A percentile compares a stretch with the other conserved stretches of the same genome.
These are phyloP conservation scores for Leptinotarsa lineolata DNA, from an alignment of 1,140 invertebrate species.

Conservation along the genomic window DNA sequence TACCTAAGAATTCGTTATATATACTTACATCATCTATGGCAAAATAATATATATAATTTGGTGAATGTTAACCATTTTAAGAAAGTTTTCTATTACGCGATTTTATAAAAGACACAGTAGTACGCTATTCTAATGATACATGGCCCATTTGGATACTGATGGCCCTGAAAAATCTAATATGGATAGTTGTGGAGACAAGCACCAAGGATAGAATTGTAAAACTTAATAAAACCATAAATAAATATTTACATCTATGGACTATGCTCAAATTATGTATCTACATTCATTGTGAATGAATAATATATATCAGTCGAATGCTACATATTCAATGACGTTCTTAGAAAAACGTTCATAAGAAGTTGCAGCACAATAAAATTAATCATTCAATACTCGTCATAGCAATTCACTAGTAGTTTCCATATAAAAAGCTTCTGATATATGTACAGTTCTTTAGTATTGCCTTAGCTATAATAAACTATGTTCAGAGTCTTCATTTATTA, in stretches of 20 bases:
- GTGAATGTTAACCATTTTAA: slow-evolving; percentile 25
- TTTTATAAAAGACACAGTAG: slow-evolving; percentile 21
- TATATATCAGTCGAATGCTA: slow-evolving; percentile 42
- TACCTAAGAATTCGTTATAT: slow-evolving; percentile 39
- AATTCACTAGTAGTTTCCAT: slow-evolving; percentile 48
- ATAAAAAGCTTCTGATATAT: slow-evolving; percentile 57
- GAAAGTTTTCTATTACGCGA: slow-evolving; percentile 18
- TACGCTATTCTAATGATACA: slow-evolving; percentile 56
- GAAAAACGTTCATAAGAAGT: slow-evolving; percentile 40
- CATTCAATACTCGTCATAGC: slow-evolving; percentile 36
- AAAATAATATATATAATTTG: slow-evolving; percentile 30
- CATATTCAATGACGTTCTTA: slow-evolving; percentile 29
- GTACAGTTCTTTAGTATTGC: slow-evolving; percentile 49
- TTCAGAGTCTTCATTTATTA: slow-evolving; percentile 34
- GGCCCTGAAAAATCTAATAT: slow-evolving; percentile 38
- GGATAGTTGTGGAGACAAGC: slow-evolving; percentile 46
- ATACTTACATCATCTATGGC: slow-evolving; percentile 34
- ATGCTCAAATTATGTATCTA: slow-evolving; percentile 35
- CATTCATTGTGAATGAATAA: slow-evolving; percentile 34
- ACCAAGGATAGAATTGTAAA: slow-evolving; percentile 47
- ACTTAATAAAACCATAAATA: slow-evolving; percentile 45
- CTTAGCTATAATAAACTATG: slow-evolving; percentile 38
- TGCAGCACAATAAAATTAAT: slow-evolving; percentile 43
- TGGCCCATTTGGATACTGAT: slow-evolving; percentile 39
- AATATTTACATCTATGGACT: slow-evolving; percentile 50